Evolutionary conservation across 2,888 invertebrate species (phyloP).

Genomic region (Gryllus longicercus): DNA sequence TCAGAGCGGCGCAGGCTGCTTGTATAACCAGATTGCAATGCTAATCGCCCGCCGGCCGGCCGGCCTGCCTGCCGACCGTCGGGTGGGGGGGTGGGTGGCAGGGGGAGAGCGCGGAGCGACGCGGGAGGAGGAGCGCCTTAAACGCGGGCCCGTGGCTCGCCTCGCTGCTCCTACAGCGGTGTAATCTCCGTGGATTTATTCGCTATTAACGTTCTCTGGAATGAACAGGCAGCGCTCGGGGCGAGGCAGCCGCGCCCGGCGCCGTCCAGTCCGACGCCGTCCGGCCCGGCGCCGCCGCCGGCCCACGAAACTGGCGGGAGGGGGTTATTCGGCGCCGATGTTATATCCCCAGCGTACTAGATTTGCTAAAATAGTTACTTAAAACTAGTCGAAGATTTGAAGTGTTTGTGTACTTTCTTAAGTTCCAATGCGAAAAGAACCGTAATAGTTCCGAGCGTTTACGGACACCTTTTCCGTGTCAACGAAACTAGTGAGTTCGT

Average conservation of each 20-base stretch:
- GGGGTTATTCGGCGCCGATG: too few relatives aligned
- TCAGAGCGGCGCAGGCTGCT: neutral
- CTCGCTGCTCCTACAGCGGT: neutral
- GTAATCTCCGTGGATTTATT: constrained; percentile 17
- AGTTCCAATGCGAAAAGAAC: too few relatives aligned
- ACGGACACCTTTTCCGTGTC: too few relatives aligned
- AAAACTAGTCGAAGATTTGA: too few relatives aligned
- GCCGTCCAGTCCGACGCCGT: neutral
- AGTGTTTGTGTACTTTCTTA: too few relatives aligned
- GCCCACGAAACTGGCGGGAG: too few relatives aligned
- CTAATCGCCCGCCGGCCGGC: neutral
- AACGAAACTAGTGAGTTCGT: too few relatives aligned
- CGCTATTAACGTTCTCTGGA: constrained; percentile 17
- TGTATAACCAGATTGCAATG: constrained; percentile 17
- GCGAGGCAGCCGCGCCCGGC: constrained; percentile 6
- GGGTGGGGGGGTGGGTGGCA: neutral
- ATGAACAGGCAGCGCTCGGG: neutral
- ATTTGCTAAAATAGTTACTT: too few relatives aligned
- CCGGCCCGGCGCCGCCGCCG: neutral
- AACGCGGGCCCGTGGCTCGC: neutral
- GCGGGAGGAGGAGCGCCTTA: neutral
- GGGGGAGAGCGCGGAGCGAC: neutral
- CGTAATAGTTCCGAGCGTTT: too few relatives aligned
- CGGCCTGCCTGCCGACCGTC: neutral
- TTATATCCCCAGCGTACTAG: too few relatives aligned